Conservation (phyloP, 2,797 vertebrate genomes). For the Fistularia commersonii region DNA sequence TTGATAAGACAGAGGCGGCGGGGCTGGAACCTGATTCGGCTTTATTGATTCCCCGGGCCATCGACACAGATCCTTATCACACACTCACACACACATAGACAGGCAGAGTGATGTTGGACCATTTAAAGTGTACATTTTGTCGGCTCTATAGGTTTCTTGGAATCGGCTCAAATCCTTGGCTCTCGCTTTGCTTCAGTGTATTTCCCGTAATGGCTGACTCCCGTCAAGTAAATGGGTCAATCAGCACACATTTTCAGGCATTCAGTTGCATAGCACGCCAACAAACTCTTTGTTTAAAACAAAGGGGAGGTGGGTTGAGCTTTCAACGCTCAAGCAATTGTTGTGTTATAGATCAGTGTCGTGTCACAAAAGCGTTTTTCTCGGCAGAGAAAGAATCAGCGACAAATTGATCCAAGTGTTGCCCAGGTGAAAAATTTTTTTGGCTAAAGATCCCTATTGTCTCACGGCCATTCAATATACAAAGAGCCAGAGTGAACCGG, state of each 20-base stretch:
- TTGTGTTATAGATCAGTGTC: too few species aligned
- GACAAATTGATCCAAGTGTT: too few species aligned
- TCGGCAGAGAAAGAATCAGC: too few species aligned
- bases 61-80: slow-evolving; percentile 19
- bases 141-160: too few species aligned
- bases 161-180: not conserved
- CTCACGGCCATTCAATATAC: too few species aligned
- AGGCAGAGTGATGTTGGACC: slow-evolving; percentile 1
- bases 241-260: not conserved
- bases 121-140: slow-evolving; percentile 1
- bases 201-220: too few species aligned
- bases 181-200: not conserved
- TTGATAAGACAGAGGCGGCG: slow-evolving; percentile 56
- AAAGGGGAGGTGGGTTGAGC: not conserved
- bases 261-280: not conserved
- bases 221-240: too few species aligned
- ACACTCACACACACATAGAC: not conserved
- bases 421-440: too few species aligned
- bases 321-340: too few species aligned
- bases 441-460: too few species aligned
- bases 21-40: slow-evolving; percentile 27
- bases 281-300: not conserved
- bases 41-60: slow-evolving; percentile 50
- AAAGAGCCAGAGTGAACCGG: too few species aligned
- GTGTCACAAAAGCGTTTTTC: too few species aligned